These are phyloP conservation scores for Neostethus bicornis DNA, from an alignment of 2,797 vertebrate genomes.

Conservation along the genomic window DNA sequence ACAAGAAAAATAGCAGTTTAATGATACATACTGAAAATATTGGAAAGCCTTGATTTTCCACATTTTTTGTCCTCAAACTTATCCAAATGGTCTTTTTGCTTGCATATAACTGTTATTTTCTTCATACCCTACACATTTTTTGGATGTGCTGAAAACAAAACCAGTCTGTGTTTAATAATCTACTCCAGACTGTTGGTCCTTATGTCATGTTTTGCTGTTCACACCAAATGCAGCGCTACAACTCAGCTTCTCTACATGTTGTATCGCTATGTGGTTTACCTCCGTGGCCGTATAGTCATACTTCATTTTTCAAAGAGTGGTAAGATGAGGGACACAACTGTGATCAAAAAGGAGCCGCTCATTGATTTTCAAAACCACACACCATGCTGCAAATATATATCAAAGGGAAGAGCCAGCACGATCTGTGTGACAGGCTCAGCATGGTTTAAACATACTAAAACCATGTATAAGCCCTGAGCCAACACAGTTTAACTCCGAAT, in stretches of 20 bases:
- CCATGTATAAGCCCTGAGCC: conserved; percentile 63
- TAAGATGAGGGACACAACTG: conserved; percentile 51
- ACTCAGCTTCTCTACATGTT: background rate
- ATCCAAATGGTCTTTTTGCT: background rate
- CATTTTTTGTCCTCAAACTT: background rate
- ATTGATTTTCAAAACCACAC: conserved; percentile 75
- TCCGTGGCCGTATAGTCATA: conserved; percentile 27
- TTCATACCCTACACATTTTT: conserved; percentile 7
- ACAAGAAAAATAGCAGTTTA: background rate
- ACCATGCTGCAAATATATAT: conserved; percentile 69
- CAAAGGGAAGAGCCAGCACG: conserved; percentile 61
- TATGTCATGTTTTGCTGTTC: background rate
- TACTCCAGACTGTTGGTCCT: conserved; percentile 6
- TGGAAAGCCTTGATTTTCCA: background rate
- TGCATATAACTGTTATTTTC: background rate
- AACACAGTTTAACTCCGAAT: conserved; percentile 62
- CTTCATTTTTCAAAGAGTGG: conserved; percentile 36
- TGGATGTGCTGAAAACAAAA: conserved; percentile 12
- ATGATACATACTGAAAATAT: background rate
- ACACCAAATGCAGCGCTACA: background rate
- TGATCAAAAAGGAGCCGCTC: conserved; percentile 67
- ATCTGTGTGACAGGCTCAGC: conserved; percentile 60
- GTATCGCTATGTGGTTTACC: conserved; percentile 27
- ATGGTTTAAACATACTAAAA: conserved; percentile 68
- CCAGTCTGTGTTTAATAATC: conserved; percentile 26